These are phyloP conservation scores for Euplexia lucipara DNA, from an alignment of 2,888 invertebrate species.

Conservation along the genomic window DNA sequence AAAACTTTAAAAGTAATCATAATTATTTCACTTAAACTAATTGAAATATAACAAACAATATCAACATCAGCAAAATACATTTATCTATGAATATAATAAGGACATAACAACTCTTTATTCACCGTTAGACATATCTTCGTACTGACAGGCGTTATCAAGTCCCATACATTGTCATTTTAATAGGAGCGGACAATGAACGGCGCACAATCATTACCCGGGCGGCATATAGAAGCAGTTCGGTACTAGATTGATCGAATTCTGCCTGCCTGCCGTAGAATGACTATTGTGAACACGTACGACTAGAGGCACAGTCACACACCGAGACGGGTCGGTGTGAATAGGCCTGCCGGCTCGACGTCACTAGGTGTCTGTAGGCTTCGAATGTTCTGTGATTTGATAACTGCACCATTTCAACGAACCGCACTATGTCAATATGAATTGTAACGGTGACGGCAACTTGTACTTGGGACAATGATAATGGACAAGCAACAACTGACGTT, in stretches of 20 bases:
- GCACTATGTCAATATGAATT: constrained; percentile 55
- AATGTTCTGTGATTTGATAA: constrained; percentile 79
- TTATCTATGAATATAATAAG: background rate
- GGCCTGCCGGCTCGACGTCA: constrained; percentile 71
- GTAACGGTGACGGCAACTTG: constrained; percentile 30
- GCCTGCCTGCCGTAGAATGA: constrained; percentile 72
- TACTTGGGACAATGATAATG: constrained; percentile 9
- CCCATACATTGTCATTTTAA: constrained; percentile 61
- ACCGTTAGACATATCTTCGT: constrained; percentile 12
- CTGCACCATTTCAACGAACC: constrained; percentile 71
- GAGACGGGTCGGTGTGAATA: constrained; percentile 80
- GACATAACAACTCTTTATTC: constrained; percentile 7
- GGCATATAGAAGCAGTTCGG: constrained; percentile 63
- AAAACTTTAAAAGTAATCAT: background rate
- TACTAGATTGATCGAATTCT: constrained; percentile 82
- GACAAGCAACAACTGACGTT: background rate
- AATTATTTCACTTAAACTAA: background rate
- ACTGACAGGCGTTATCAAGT: constrained; percentile 35
- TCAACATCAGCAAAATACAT: background rate
- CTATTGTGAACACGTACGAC: constrained; percentile 83
- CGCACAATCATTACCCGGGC: constrained; percentile 68
- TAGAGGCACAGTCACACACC: constrained; percentile 59
- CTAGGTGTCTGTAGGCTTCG: constrained; percentile 72
- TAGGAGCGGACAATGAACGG: constrained; percentile 65
- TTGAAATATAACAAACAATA: background rate